Evolutionary conservation across 2,888 invertebrate genomes (phyloP).

Genomic region (Cataglyphis altisquamis): DNA sequence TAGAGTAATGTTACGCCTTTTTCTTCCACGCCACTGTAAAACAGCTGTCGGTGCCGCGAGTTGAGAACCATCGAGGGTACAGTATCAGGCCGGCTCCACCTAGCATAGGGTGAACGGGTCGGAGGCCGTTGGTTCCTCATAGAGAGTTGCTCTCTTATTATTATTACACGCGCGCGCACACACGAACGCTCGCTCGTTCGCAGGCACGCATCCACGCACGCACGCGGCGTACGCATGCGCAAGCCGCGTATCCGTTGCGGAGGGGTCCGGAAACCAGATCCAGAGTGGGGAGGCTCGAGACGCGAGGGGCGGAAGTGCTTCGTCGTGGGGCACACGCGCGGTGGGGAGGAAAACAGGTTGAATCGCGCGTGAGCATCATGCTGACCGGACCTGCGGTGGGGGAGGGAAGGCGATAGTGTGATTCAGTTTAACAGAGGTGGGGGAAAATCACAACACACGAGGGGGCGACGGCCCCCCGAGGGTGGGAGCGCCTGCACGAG

Average conservation of each 20-base stretch:
- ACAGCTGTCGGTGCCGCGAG: constrained; percentile 34
- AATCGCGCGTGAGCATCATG: constrained; percentile 83
- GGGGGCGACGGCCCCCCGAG: constrained; percentile 28
- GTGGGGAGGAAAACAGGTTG: constrained; percentile 82
- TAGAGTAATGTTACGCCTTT: neutral
- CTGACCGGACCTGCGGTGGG: constrained; percentile 67
- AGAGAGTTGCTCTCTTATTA: constrained; percentile 85
- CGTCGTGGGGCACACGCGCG: constrained; percentile 59
- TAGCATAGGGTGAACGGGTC: constrained; percentile 85
- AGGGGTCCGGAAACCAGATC: constrained; percentile 51
- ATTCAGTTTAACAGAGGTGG: constrained; percentile 50
- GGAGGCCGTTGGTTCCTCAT: constrained; percentile 85
- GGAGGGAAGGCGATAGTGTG: constrained; percentile 42
- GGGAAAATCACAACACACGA: constrained; percentile 71
- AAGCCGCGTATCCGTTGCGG: constrained; percentile 70
- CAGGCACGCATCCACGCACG: constrained; percentile 73
- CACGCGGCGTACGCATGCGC: constrained; percentile 41
- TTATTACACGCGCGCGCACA: constrained; percentile 81
- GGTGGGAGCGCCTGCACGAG: constrained; percentile 28
- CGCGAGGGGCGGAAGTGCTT: constrained; percentile 70
- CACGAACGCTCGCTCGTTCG: constrained; percentile 55
- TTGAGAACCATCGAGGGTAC: constrained; percentile 82
- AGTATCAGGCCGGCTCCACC: constrained; percentile 85
- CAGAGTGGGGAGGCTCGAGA: constrained; percentile 64
- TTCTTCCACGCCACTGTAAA: neutral